phyloP scores from a whole-genome alignment of 2,797 vertebrate genomes.

The Ciconia nigra region DNA sequence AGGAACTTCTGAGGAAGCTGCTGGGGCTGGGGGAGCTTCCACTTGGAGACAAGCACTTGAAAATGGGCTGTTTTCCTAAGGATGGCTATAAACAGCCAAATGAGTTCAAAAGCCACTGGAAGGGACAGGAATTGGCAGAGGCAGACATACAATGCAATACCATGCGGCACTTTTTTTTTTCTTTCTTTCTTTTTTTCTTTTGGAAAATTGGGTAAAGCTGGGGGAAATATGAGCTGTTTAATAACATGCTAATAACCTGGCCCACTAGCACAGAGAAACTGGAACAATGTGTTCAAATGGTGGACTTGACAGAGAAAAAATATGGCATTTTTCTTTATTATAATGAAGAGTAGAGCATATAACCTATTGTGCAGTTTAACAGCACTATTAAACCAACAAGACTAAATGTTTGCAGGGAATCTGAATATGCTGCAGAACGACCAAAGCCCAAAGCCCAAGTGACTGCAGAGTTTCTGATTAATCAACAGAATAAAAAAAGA shows the following conservation, averaged over 20 bases:
- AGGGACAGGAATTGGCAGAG: background rate
- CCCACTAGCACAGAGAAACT: background rate
- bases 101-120: background rate
- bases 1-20: background rate
- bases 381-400: background rate
- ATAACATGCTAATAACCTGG: background rate
- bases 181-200: background rate
- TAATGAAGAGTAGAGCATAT: background rate
- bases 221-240: background rate
- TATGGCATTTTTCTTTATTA: background rate
- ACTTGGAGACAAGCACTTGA: background rate
- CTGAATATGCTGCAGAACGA: background rate
- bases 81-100: rapidly evolving
- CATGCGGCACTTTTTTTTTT: rapidly evolving
- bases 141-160: background rate
- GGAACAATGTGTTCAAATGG: background rate
- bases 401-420: background rate
- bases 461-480: background rate
- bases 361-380: background rate
- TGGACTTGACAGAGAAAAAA: background rate
- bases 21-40: background rate
- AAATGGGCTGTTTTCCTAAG: background rate
- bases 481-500: background rate
- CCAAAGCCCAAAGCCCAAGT: background rate
- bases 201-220: background rate